Conservation (phyloP, 1,140 invertebrate species). For the Holotrichia oblita region DNA sequence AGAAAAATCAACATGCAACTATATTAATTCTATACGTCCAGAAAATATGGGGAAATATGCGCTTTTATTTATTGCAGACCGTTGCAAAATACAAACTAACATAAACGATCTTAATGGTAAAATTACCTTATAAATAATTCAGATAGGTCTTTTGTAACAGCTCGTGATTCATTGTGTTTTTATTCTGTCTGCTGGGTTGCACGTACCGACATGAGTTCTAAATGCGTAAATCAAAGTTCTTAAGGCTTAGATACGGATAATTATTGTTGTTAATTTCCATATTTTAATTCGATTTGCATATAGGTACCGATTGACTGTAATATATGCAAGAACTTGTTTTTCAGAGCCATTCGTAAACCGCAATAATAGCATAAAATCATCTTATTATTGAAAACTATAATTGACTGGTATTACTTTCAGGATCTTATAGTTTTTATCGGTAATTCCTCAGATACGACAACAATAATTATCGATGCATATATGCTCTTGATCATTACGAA, state of each 20-base stretch:
- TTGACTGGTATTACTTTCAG: too few species aligned
- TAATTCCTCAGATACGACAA: too few species aligned
- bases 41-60: not conserved
- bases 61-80: not conserved
- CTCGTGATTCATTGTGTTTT: slow-evolving; percentile 22
- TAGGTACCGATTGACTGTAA: not conserved
- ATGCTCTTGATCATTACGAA: too few species aligned
- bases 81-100: not conserved
- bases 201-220: not conserved
- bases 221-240: slow-evolving; percentile 9
- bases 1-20: not conserved
- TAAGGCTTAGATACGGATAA: not conserved
- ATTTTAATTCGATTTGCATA: not conserved
- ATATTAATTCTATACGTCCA: not conserved
- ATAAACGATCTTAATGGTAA: slow-evolving; percentile 24
- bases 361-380: too few species aligned
- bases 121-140: slow-evolving; percentile 35
- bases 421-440: too few species aligned
- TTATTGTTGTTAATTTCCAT: slow-evolving; percentile 21
- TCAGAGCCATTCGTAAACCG: too few species aligned
- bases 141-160: slow-evolving; percentile 6
- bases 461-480: too few species aligned
- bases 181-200: slow-evolving; percentile 1
- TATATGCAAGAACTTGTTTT: not conserved
- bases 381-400: too few species aligned